Base-by-base conservation (phyloP, 1,140 invertebrate species). In the Oreohelix idahoensis region DNA sequence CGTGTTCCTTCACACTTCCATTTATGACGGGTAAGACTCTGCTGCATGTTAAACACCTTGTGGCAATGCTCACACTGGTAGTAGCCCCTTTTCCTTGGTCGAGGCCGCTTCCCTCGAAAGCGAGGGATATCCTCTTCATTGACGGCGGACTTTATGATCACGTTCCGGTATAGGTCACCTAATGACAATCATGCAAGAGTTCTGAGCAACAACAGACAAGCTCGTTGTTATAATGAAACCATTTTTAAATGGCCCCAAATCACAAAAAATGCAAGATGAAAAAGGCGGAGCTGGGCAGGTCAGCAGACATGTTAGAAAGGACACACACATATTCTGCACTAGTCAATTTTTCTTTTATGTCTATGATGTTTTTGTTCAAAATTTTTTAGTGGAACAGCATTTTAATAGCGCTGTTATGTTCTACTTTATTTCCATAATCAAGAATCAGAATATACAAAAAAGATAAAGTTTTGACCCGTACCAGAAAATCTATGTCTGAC, bases 1-100 rank as follows among this genome's bases (percentile, higher is more conserved):
- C 77, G 71, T 11, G 69, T 63, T 11, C 84, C 84, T 69, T 85
- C 84, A 75, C 84, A 85, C 53, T 83, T 82, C 75, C 77, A 71
- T 53, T 81, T 81, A 58, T 85, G 84, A 23, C 84, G 75, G 11
- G 74, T 70, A 35, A 85, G 53, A 35, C 84, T 84, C 75, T 84
- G 84, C 10, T 75, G 74, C 49, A 81, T 81, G 69, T 79, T 80
- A 63, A 84, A 84, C 53, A 81, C 63, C 63, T 69, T 58, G 29
- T 29, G 26, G 35, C 84, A 84, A 35, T 81, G 63, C 23, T 63
- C 39, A 35, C 84, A 84, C 32, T 51, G 32, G 45, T 71, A 81
- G 17, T 32, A 32, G 0, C 58, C 79, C 49, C 53, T 80, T 49
- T 80, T 70, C 15, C 79, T 58, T 2, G 77, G 63, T 66, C 77